A percentile compares a stretch with the other conserved stretches of the same genome.
Conservation (phyloP, 2,888 invertebrate species). For the Drosophila conformis region DNA sequence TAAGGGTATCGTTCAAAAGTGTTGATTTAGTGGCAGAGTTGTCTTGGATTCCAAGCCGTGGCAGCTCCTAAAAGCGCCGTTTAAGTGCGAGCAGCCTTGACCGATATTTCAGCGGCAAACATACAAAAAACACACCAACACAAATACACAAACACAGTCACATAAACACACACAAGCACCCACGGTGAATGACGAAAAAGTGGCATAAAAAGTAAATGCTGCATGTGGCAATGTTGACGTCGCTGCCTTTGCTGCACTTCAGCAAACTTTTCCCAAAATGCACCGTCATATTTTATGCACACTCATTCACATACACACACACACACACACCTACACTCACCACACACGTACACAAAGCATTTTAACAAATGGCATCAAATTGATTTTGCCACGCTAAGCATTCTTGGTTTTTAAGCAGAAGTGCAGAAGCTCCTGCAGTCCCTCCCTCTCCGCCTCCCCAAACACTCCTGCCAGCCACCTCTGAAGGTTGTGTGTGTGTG, state of each 20-base stretch:
- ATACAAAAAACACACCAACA: constrained; percentile 24
- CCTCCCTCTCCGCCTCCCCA: neutral
- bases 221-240: constrained; percentile 47
- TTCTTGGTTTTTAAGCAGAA: constrained; percentile 59
- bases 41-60: constrained; percentile 38
- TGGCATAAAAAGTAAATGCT: constrained; percentile 48
- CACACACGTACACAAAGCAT: constrained; percentile 46
- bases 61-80: constrained; percentile 49
- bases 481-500: constrained; percentile 9
- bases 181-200: constrained; percentile 46
- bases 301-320: constrained; percentile 16
- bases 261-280: constrained; percentile 49
- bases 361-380: constrained; percentile 77
- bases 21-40: constrained; percentile 63
- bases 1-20: constrained; percentile 38
- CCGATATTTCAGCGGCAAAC: constrained; percentile 67
- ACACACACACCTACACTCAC: constrained; percentile 2
- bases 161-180: constrained; percentile 11
- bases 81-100: constrained; percentile 66
- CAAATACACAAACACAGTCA: constrained; percentile 39
- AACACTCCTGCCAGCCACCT: neutral
- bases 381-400: constrained; percentile 73
- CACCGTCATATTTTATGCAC: constrained; percentile 64
- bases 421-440: constrained; percentile 5
- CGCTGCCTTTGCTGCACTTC: constrained; percentile 41